Evolutionary conservation across 2,797 vertebrate species (phyloP), one percentile per base, ranked within the genome.

Genomic region (Tragopan temminckii): DNA sequence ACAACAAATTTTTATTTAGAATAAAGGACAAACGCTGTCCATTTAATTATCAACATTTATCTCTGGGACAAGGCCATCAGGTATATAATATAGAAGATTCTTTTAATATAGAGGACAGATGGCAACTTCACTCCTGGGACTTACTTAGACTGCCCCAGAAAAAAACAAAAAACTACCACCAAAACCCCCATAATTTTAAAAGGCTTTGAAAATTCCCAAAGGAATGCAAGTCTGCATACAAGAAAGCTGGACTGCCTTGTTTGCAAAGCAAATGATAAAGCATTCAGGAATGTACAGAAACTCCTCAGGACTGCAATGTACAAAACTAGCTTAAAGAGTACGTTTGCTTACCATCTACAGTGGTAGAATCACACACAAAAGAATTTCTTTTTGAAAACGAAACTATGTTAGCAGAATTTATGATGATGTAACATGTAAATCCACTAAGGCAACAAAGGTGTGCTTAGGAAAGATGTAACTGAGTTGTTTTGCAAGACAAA

Each of bases 1-100:
- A 76, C 48, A 88, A 76, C 82, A 21, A 83, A 72, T 84, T 91
- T 96, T 95, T 64, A 85, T 95, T 92, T 89, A 80, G 52, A 95
- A 96, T 86, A 97, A 97, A 97, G 94, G 93, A 97, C 95, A 98
- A 98, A 97, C 83, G 62, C 80, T 95, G 85, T 94, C 95, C 95
- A 97, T 95, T 97, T 98, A 98, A 98, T 98, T 98, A 98, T 97
- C 96, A 95, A 96, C 97, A 98, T 98, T 97, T 97, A 98, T 98
- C 97, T 98, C 97, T 78, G 93, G 97, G 97, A 98, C 97, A 97
- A 97, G 97, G 97, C 97, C 97, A 98, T 98, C 97, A 98, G 96
- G 96, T 97, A 97, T 94, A 97, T 93, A 94, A 97, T 64, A 97
- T 61, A 94, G 89, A 96, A 96, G 96, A 97, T 88, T 97, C 95